These are phyloP conservation scores for Brachionus asplanchnoidis DNA, from an alignment of 1,140 invertebrate genomes.

Conservation along the genomic window DNA sequence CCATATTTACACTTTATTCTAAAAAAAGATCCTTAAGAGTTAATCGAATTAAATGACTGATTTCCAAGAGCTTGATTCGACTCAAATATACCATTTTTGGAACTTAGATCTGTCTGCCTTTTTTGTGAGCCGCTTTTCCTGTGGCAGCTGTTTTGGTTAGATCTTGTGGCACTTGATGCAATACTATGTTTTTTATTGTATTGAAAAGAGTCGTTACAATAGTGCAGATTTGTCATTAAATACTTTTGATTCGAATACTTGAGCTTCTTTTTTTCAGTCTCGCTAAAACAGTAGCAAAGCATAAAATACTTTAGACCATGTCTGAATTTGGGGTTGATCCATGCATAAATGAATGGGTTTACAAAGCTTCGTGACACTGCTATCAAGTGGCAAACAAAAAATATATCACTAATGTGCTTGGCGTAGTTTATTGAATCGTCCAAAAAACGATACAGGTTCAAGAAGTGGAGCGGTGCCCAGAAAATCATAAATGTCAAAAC, in stretches of 20 bases:
- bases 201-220: not conserved
- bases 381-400: constrained; percentile 33
- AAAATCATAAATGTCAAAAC: constrained; percentile 37
- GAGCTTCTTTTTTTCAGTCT: not conserved
- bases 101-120: not conserved
- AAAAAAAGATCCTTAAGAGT: no score
- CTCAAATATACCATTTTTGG: not conserved
- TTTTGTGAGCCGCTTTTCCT: not conserved
- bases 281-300: not conserved
- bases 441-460: constrained; percentile 27
- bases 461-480: constrained; percentile 34
- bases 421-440: not conserved
- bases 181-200: not conserved
- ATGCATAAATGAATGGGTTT: constrained; percentile 39
- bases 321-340: not conserved
- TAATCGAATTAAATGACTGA: no score
- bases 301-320: not conserved
- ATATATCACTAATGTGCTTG: constrained; percentile 15
- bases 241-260: constrained; percentile 2
- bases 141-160: not conserved
- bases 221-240: not conserved
- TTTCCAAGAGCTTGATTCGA: not conserved
- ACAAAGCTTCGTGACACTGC: constrained; percentile 10
- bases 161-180: not conserved
- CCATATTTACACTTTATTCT: no score